Evolutionary conservation across 2,888 invertebrate species (phyloP), one percentile per base, ranked within the genome.

Genomic region (Timandra comae): DNA sequence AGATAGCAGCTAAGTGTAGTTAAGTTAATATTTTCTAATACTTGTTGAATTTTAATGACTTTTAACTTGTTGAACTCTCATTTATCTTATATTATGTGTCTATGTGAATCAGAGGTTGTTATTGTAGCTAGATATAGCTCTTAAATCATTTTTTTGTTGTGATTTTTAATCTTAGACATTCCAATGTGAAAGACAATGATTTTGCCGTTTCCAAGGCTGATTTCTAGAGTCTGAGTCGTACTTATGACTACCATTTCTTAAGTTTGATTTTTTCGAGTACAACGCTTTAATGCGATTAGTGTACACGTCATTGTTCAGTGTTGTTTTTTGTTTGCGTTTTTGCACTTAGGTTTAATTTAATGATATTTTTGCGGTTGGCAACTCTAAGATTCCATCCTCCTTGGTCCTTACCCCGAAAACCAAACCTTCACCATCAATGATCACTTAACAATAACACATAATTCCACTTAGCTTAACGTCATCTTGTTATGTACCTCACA

Each of bases 91-190:
- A 35, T 34, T 54, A 59, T 48, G 50, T 45, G 31, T 55, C 59
- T 51, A 61, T 48, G 44, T 37, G 46, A 56, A 56, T 43, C 56
- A 38, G 51, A 53, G 63, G 67, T 67, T 67, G 64, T 69, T 63
- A 49, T 42, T 49, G 38, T 60, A 53, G 27, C 47, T 29, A 44
- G 44, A 42, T 27, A 46, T 54, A 37, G 33, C 33, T 42, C 44
- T 33, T 34, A 31, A 32, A 43, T 49, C 40, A 36, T 28, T 44
- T 16, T 38, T 29, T 44, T 34, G 73, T 77, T 77, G 81, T 78
- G 81, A 77, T 78, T 76, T 67, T 59, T 43, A 62, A 59, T 61
- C 60, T 52, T 58, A 74, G 55, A 82, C 82, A 84, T 84, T 84
- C 82, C 82, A 81, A 56, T 52, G 35, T 53, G 60, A 73, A 76